Evolutionary conservation across 2,113 vertebrate species (phyloP).

Genomic region (Tragelaphus scriptus): DNA sequence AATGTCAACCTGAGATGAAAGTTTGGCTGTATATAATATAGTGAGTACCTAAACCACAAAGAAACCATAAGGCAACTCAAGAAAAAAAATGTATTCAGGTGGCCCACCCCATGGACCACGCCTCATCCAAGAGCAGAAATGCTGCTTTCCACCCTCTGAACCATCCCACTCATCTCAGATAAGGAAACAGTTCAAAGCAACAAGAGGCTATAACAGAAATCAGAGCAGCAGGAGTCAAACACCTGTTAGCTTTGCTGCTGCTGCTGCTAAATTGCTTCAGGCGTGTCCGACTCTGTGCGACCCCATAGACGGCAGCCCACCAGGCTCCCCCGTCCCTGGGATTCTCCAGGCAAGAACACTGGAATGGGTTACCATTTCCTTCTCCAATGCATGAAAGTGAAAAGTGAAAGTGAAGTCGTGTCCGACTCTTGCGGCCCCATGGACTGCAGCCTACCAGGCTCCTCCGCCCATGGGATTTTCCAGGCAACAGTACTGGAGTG

Average conservation of each 20-base stretch:
- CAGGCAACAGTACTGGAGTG: too few relatives aligned
- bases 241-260: neutral
- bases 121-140: neutral
- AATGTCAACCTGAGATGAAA: neutral
- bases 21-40: neutral
- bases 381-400: too few relatives aligned
- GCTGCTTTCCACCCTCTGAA: neutral
- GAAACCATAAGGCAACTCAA: neutral
- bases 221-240: neutral
- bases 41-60: neutral
- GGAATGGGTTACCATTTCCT: too few relatives aligned
- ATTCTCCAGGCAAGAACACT: too few relatives aligned
- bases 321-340: too few relatives aligned
- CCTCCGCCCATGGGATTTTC: too few relatives aligned
- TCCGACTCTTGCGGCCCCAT: too few relatives aligned
- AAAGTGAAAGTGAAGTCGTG: too few relatives aligned
- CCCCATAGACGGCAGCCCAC: too few relatives aligned
- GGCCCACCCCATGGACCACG: neutral
- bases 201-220: neutral
- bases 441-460: too few relatives aligned
- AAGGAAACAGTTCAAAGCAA: neutral
- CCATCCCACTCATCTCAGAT: neutral
- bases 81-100: neutral
- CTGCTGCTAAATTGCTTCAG: too few relatives aligned
- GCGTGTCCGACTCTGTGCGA: too few relatives aligned